phyloP scores from a whole-genome alignment of 2,797 vertebrate species.

The Pseudochirops cupreus region DNA sequence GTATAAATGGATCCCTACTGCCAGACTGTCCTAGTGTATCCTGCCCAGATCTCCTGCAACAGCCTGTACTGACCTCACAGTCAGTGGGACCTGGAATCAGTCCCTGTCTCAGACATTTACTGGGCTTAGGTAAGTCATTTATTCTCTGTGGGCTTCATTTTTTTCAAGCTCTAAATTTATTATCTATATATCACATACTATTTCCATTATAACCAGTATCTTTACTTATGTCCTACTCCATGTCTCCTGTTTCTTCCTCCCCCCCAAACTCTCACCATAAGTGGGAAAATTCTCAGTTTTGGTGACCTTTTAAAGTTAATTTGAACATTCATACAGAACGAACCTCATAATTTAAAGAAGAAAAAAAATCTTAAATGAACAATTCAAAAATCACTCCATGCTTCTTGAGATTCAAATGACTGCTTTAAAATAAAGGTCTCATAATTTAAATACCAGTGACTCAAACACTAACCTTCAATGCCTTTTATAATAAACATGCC shows the following conservation, averaged over 20 bases:
- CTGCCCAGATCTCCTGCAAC: neutral
- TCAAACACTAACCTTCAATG: constrained; percentile 47
- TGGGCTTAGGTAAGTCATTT: neutral
- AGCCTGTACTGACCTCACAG: neutral
- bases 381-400: neutral
- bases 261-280: neutral
- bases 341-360: neutral
- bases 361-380: neutral
- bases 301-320: neutral
- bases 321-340: neutral
- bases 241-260: fast-evolving
- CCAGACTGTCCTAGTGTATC: neutral
- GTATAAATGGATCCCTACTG: neutral
- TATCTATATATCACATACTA: neutral
- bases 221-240: neutral
- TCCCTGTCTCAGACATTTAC: neutral
- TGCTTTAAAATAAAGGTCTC: constrained; percentile 54
- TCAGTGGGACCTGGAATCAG: neutral
- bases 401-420: constrained; percentile 25
- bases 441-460: constrained; percentile 36
- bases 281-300: neutral
- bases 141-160: neutral
- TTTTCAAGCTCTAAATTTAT: neutral
- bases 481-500: constrained; percentile 70
- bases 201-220: neutral